These are phyloP conservation scores for Drosophila kikkawai DNA, from an alignment of 1,140 invertebrate species.

Conservation along the genomic window DNA sequence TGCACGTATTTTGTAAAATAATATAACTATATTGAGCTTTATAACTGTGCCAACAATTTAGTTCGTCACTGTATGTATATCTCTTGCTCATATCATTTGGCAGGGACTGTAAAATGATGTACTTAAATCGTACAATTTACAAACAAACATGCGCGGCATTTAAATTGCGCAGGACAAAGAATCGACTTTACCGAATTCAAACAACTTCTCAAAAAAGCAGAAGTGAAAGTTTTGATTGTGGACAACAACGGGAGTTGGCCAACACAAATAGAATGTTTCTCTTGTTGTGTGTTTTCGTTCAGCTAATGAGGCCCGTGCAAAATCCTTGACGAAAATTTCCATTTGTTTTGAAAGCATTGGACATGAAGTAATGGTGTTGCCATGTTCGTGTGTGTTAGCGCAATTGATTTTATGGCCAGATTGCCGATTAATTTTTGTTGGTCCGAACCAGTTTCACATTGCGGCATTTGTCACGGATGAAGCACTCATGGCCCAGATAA, in stretches of 20 bases:
- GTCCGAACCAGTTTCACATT: slow-evolving; percentile 16
- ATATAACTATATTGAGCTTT: too few species aligned
- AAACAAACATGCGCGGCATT: slow-evolving; percentile 1
- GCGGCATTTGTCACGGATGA: background rate
- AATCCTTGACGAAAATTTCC: slow-evolving; percentile 32
- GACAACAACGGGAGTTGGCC: slow-evolving; percentile 26
- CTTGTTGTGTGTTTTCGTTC: background rate
- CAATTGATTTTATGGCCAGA: background rate
- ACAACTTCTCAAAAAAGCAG: slow-evolving; percentile 38
- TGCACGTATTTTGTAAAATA: too few species aligned
- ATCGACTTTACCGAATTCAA: slow-evolving; percentile 13
- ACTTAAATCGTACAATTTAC: slow-evolving; percentile 15
- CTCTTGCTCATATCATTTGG: background rate
- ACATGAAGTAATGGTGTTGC: slow-evolving; percentile 9
- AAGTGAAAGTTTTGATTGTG: slow-evolving; percentile 47
- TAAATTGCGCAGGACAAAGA: slow-evolving; percentile 19
- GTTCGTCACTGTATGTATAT: too few species aligned
- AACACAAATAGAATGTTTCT: slow-evolving; percentile 37
- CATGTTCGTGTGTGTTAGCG: slow-evolving; percentile 9
- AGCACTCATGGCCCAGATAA: slow-evolving; percentile 16
- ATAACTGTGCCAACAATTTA: too few species aligned
- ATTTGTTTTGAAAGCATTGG: slow-evolving; percentile 28
- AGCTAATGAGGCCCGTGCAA: slow-evolving; percentile 27
- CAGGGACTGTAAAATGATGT: slow-evolving; percentile 15
- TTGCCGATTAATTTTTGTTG: slow-evolving; percentile 15